A percentile compares a stretch with the other conserved stretches of the same genome.
Conservation (phyloP, 2,113 vertebrate species). For the Mixornis gularis region DNA sequence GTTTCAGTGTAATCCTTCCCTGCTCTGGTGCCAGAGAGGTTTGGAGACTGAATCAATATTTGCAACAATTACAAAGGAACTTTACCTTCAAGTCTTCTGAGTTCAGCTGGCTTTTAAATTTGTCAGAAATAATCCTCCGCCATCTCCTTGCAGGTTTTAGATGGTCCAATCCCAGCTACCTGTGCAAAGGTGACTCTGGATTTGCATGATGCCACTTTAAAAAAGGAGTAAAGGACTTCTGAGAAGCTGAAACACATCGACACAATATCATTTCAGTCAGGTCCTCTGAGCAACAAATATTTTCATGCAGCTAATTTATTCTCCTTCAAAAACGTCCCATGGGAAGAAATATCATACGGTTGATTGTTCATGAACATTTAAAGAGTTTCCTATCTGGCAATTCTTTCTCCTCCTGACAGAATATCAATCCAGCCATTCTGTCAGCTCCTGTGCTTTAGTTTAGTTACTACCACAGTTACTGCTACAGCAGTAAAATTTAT, state of each 20-base stretch:
- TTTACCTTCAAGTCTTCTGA: background rate
- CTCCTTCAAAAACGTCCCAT: background rate
- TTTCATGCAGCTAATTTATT: background rate
- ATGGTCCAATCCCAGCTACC: background rate
- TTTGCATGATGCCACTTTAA: background rate
- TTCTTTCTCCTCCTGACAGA: background rate
- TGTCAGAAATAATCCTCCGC: background rate
- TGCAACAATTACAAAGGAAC: background rate
- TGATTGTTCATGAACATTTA: background rate
- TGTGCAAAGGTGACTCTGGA: background rate
- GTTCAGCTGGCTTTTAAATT: background rate
- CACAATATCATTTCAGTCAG: background rate
- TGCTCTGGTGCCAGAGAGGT: background rate
- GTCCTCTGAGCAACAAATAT: background rate
- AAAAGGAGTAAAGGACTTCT: background rate
- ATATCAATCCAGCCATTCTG: background rate
- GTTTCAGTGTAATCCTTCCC: background rate
- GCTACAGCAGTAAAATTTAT: constrained; percentile 16
- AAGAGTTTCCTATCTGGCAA: background rate
- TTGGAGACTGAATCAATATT: constrained; percentile 36
- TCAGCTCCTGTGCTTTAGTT: background rate
- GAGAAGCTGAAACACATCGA: background rate
- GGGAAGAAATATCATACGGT: background rate
- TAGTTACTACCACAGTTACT: constrained; percentile 25
- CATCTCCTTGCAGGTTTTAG: background rate